Evolutionary conservation across 2,113 vertebrate genomes (phyloP).

Genomic region (Irena cyanogastra): DNA sequence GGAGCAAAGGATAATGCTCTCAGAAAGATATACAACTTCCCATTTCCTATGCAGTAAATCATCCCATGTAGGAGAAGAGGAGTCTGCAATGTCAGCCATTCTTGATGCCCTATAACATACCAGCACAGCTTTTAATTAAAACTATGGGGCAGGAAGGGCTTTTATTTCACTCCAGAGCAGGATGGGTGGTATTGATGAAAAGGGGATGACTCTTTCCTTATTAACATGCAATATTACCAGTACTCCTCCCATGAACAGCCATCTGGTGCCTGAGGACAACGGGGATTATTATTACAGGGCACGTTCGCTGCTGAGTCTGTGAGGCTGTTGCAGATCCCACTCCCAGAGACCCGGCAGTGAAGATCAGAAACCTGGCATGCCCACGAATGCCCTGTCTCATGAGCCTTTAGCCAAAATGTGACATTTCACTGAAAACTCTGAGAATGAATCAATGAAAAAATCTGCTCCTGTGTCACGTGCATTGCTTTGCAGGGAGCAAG

Average conservation of each 20-base stretch:
- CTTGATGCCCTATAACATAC: background rate
- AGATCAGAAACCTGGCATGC: background rate
- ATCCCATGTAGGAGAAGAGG: background rate
- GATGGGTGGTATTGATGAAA: background rate
- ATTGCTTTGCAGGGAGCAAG: background rate
- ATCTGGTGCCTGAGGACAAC: background rate
- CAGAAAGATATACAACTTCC: background rate
- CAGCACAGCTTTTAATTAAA: constrained; percentile 6
- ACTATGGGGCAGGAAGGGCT: background rate
- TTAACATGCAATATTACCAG: background rate
- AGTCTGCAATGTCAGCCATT: background rate
- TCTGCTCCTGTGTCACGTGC: background rate
- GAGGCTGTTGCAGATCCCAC: background rate
- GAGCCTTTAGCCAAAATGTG: background rate
- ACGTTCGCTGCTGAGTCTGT: fast-evolving
- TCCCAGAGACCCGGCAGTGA: background rate
- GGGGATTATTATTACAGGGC: background rate
- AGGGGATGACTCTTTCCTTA: background rate
- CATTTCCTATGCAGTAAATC: background rate
- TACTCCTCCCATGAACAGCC: background rate
- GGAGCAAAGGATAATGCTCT: background rate
- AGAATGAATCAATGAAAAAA: background rate
- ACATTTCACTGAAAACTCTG: background rate
- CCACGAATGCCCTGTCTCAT: fast-evolving
- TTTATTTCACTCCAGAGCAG: background rate